These are phyloP conservation scores for Philaethria dido DNA, from an alignment of 2,888 invertebrate species.

Conservation along the genomic window DNA sequence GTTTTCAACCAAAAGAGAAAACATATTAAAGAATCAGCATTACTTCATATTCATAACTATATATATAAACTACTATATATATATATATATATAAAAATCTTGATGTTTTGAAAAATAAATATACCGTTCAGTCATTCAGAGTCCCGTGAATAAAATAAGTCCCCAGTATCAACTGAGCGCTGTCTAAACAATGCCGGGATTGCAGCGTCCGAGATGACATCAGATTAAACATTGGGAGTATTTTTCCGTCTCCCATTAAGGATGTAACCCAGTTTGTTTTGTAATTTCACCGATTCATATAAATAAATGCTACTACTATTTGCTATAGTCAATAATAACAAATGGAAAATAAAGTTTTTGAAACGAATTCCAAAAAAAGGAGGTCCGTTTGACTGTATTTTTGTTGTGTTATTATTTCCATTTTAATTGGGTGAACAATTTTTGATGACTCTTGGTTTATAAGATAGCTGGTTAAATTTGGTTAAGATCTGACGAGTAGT, in stretches of 20 bases:
- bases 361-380: too few species aligned
- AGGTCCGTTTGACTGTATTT: too few species aligned
- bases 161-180: slow-evolving; percentile 40
- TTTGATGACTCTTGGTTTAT: too few species aligned
- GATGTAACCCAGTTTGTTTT: slow-evolving; percentile 44
- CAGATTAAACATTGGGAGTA: slow-evolving; percentile 71
- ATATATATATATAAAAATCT: not conserved
- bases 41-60: too few species aligned
- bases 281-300: slow-evolving; percentile 27
- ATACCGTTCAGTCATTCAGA: slow-evolving; percentile 12
- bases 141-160: slow-evolving; percentile 24
- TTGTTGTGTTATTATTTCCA: too few species aligned
- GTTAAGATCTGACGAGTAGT: too few species aligned
- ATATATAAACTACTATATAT: too few species aligned
- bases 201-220: slow-evolving; percentile 70
- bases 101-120: slow-evolving; percentile 1
- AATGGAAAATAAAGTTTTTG: not conserved
- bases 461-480: too few species aligned
- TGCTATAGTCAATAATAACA: not conserved
- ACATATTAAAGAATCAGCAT: too few species aligned
- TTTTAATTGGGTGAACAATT: too few species aligned
- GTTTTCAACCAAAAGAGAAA: too few species aligned
- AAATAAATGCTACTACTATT: not conserved
- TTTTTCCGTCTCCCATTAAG: slow-evolving; percentile 71
- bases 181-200: slow-evolving; percentile 69